Evolutionary conservation across 2,888 invertebrate species (phyloP).

Genomic region (Tipula unca): DNA sequence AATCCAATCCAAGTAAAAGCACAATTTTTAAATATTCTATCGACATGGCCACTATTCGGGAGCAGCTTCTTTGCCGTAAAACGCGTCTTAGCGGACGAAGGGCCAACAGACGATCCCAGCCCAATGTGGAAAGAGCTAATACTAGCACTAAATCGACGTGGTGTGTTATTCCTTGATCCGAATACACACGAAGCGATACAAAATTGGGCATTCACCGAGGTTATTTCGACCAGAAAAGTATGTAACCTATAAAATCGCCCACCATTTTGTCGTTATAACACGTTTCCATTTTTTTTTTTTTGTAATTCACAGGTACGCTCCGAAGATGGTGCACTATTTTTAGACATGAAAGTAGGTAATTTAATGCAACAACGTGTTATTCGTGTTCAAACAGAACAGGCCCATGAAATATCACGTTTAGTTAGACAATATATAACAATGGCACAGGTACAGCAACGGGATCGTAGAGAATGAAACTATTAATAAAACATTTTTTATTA

Average conservation of each 20-base stretch:
- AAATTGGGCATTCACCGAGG: conserved; percentile 90
- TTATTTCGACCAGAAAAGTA: conserved; percentile 90
- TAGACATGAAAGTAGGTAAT: conserved; percentile 97
- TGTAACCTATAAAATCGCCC: conserved; percentile 23
- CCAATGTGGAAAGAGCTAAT: conserved; percentile 78
- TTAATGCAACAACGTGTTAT: conserved; percentile 92
- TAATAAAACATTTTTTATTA: no score
- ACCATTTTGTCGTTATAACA: background rate
- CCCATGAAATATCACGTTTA: conserved; percentile 91
- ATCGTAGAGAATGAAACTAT: conserved; percentile 15
- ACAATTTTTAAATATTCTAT: conserved; percentile 72
- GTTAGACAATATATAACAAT: conserved; percentile 96
- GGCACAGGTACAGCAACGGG: conserved; percentile 47
- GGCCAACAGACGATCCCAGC: conserved; percentile 41
- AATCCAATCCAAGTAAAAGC: conserved; percentile 79
- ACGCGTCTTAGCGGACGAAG: conserved; percentile 61
- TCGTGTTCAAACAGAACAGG: conserved; percentile 93
- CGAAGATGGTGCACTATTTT: conserved; percentile 81
- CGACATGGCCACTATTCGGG: conserved; percentile 93
- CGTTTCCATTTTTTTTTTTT: conserved; percentile 16
- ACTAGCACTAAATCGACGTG: conserved; percentile 85
- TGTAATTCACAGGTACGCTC: conserved; percentile 55
- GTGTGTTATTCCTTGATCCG: conserved; percentile 88
- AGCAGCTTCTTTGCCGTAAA: conserved; percentile 97
- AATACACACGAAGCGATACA: conserved; percentile 87